phyloP scores from a whole-genome alignment of 1,140 invertebrate species.

The Drosophila ananassae region DNA sequence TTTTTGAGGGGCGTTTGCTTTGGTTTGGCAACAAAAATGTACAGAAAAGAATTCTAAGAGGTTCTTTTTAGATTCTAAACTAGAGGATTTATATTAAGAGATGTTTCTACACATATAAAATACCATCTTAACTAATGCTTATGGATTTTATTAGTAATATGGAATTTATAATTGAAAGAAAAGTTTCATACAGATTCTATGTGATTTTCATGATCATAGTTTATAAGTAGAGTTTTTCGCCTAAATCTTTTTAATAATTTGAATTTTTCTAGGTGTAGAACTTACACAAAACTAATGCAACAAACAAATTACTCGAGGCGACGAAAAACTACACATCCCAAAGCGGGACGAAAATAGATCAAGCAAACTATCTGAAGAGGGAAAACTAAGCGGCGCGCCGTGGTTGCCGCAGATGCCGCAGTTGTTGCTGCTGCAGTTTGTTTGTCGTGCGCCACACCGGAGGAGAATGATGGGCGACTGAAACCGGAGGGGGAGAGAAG shows the following conservation, averaged over 20 bases:
- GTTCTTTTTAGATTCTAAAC: not conserved
- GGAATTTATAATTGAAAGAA: too few species aligned
- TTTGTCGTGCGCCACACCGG: slow-evolving; percentile 70
- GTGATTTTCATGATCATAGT: too few species aligned
- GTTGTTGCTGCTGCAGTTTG: slow-evolving; percentile 49
- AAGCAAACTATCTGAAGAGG: slow-evolving; percentile 64
- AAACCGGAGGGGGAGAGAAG: not conserved
- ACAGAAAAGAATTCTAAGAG: not conserved
- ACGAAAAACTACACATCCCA: slow-evolving; percentile 65
- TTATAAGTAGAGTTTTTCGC: too few species aligned
- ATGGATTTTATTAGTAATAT: too few species aligned
- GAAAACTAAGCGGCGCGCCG: slow-evolving; percentile 47
- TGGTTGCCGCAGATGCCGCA: slow-evolving; percentile 19
- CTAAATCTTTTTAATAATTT: too few species aligned
- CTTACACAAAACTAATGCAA: slow-evolving; percentile 64
- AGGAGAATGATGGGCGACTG: slow-evolving; percentile 12
- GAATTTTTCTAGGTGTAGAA: slow-evolving; percentile 47
- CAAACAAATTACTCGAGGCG: slow-evolving; percentile 80
- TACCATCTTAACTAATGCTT: too few species aligned
- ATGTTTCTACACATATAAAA: too few species aligned
- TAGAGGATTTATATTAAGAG: not conserved
- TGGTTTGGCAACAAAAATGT: slow-evolving; percentile 18
- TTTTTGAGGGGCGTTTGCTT: slow-evolving; percentile 33
- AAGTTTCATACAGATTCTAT: too few species aligned
- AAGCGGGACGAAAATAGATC: slow-evolving; percentile 74